Evolutionary conservation across 1,140 invertebrate species (phyloP).

Genomic region (Brachionus rotundiformis): DNA sequence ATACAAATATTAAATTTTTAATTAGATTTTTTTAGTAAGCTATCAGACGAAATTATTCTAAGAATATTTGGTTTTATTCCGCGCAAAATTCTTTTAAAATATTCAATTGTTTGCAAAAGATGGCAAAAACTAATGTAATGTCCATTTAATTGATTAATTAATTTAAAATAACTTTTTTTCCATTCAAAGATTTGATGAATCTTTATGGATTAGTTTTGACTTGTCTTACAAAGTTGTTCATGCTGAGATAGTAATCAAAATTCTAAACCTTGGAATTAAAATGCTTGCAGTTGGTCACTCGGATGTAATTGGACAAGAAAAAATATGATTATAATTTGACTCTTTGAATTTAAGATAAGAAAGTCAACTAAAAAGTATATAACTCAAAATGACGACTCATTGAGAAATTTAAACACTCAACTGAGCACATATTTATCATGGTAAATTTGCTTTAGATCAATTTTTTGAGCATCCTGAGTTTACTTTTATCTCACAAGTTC

Average conservation of each 20-base stretch:
- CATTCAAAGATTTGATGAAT: slow-evolving; percentile 73
- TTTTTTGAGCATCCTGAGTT: not conserved
- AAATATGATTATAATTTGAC: not conserved
- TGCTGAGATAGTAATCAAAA: slow-evolving; percentile 71
- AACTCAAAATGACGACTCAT: not conserved
- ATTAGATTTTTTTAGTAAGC: slow-evolving; percentile 60
- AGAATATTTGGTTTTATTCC: slow-evolving; percentile 78
- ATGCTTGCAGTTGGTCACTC: slow-evolving; percentile 76
- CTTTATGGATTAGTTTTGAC: slow-evolving; percentile 79
- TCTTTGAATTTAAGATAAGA: slow-evolving; percentile 10
- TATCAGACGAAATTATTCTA: slow-evolving; percentile 82
- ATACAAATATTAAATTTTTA: not conserved
- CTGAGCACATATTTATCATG: not conserved
- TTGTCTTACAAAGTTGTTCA: slow-evolving; percentile 72
- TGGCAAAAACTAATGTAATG: slow-evolving; percentile 73
- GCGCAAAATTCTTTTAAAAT: slow-evolving; percentile 73
- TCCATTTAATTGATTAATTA: not conserved
- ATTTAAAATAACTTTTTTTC: slow-evolving; percentile 38
- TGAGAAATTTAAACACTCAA: slow-evolving; percentile 55
- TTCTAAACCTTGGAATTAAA: slow-evolving; percentile 73
- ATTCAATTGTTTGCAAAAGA: slow-evolving; percentile 72
- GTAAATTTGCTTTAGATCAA: not conserved
- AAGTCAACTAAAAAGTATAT: slow-evolving; percentile 35
- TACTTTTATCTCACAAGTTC: slow-evolving; percentile 53
- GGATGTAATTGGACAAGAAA: slow-evolving; percentile 66